Evolutionary conservation across 2,113 vertebrate species (phyloP).

Genomic region (Callospermophilus lateralis): DNA sequence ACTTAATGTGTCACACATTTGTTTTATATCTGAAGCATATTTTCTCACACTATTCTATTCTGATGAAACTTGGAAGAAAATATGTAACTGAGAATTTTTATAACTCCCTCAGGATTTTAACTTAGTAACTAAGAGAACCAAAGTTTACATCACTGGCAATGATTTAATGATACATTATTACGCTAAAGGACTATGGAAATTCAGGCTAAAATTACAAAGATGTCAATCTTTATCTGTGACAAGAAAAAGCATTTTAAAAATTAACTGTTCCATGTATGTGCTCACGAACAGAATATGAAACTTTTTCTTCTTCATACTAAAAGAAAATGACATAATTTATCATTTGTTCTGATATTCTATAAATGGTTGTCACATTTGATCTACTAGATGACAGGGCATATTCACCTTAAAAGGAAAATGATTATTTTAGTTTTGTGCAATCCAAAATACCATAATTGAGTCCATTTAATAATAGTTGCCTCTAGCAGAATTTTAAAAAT

Average conservation of each 20-base stretch:
- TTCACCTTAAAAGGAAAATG: not conserved
- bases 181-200: not conserved
- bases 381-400: not conserved
- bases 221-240: not conserved
- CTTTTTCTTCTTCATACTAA: not conserved
- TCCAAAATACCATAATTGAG: not conserved
- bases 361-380: not conserved
- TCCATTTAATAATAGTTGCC: not conserved
- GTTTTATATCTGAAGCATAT: not conserved
- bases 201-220: not conserved
- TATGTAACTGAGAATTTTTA: not conserved
- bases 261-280: not conserved
- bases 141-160: not conserved
- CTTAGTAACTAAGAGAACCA: not conserved
- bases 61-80: not conserved
- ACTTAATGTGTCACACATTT: not conserved
- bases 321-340: not conserved
- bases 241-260: not conserved
- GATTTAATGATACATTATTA: not conserved
- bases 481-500: not conserved
- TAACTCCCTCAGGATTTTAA: not conserved
- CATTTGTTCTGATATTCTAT: not conserved
- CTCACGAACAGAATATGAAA: not conserved
- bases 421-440: not conserved
- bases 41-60: not conserved